Conservation (phyloP, 1,140 invertebrate species). For the Drosophila sucinea region DNA sequence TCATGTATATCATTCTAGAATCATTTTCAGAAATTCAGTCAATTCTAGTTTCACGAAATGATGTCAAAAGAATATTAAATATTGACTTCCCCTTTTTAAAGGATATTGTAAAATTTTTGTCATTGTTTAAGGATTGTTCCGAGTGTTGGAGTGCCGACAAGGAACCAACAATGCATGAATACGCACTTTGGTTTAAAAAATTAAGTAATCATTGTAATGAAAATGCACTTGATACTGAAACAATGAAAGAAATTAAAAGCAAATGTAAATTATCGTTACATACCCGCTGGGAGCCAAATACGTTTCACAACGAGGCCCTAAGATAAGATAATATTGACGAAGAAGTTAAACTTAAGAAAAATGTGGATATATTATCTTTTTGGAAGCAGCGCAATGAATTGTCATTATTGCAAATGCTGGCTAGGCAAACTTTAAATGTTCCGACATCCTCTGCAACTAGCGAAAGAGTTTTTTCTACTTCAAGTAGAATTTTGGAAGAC, state of each 20-base stretch:
- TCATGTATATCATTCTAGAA: slow-evolving; percentile 10
- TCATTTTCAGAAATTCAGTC: slow-evolving; percentile 11
- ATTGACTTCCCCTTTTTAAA: slow-evolving; percentile 18
- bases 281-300: slow-evolving; percentile 8
- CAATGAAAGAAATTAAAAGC: slow-evolving; percentile 18
- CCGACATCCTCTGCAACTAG: neutral
- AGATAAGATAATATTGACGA: slow-evolving; percentile 10
- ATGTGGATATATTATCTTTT: slow-evolving; percentile 4
- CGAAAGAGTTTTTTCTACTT: slow-evolving; percentile 7
- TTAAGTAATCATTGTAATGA: slow-evolving; percentile 12
- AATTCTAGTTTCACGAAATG: slow-evolving; percentile 12
- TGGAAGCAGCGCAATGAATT: slow-evolving; percentile 5
- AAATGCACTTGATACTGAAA: slow-evolving; percentile 18
- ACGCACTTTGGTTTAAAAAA: slow-evolving; percentile 24
- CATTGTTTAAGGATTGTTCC: slow-evolving; percentile 12
- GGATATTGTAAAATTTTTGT: slow-evolving; percentile 20
- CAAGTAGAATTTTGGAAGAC: slow-evolving; percentile 6
- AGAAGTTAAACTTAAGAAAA: slow-evolving; percentile 3
- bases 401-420: slow-evolving; percentile 3
- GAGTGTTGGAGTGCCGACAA: slow-evolving; percentile 13
- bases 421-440: slow-evolving; percentile 6
- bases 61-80: slow-evolving; percentile 12
- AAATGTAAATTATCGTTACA: slow-evolving; percentile 3
- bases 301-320: slow-evolving; percentile 11
- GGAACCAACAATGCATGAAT: slow-evolving; percentile 25